A percentile compares a stretch with the other conserved stretches of the same genome.
These are phyloP conservation scores for Muntiacus reevesi DNA, from an alignment of 2,113 vertebrate species.

Conservation along the genomic window DNA sequence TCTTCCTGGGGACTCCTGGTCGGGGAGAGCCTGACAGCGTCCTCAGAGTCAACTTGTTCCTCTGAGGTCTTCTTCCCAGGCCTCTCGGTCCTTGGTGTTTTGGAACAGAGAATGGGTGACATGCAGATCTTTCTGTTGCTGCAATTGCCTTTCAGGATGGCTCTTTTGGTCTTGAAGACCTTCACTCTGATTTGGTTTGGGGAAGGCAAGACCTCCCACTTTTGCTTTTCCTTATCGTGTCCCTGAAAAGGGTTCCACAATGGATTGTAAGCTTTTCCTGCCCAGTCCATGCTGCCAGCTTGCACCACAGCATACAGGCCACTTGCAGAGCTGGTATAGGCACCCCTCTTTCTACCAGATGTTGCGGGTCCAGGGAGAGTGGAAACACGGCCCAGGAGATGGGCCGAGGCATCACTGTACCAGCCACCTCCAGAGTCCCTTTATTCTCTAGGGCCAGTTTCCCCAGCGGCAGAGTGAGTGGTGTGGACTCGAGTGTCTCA, in stretches of 20 bases:
- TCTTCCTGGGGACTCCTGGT: neutral
- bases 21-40: neutral
- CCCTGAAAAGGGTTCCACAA: fast-evolving
- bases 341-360: neutral
- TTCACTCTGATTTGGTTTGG: neutral
- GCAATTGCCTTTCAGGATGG: neutral
- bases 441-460: neutral
- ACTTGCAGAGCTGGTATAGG: too few relatives aligned
- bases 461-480: neutral
- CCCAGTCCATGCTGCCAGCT: fast-evolving
- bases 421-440: neutral
- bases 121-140: neutral
- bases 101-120: neutral
- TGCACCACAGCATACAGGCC: fast-evolving
- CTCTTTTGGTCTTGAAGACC: neutral
- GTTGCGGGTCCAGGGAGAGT: neutral
- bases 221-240: neutral
- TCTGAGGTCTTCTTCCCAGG: neutral
- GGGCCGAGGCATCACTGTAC: neutral
- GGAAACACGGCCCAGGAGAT: neutral
- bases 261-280: neutral
- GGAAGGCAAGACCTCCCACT: neutral
- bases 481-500: neutral
- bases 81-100: neutral
- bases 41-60: neutral